Evolutionary conservation across 2,797 vertebrate species (phyloP).

Genomic region (Staurois parvus): DNA sequence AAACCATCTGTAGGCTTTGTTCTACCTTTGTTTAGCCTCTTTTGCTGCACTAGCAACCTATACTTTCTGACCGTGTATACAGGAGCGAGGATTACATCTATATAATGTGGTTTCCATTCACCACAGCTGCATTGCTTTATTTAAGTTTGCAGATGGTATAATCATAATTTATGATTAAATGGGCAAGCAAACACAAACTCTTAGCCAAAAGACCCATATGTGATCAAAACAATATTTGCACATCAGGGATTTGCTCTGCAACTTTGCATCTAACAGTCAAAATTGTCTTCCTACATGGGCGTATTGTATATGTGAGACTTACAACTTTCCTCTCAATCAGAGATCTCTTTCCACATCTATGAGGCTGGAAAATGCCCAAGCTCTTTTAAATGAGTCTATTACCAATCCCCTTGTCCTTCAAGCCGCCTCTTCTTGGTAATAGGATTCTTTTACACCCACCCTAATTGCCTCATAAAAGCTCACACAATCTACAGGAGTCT

Average conservation of each 20-base stretch:
- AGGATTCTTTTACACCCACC: conserved; percentile 30
- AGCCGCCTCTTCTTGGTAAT: conserved; percentile 30
- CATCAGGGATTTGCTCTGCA: conserved; percentile 12
- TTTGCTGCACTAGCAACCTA: too few species aligned
- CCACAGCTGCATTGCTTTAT: neutral
- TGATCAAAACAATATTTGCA: conserved; percentile 3
- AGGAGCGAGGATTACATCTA: too few species aligned
- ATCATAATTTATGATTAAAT: neutral
- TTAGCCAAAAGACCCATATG: conserved; percentile 17
- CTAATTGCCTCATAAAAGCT: conserved; percentile 39
- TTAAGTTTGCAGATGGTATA: neutral
- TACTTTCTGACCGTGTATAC: neutral
- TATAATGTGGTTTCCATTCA: neutral
- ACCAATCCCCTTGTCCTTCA: conserved; percentile 48
- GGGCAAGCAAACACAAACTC: neutral
- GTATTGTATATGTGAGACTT: conserved; percentile 1
- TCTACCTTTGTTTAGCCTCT: too few species aligned
- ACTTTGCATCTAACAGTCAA: conserved; percentile 26
- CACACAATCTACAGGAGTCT: conserved; percentile 48
- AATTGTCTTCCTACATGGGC: conserved; percentile 30
- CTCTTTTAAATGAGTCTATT: conserved; percentile 44
- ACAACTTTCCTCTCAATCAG: neutral
- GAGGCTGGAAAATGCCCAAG: conserved; percentile 20
- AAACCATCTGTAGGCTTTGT: too few species aligned
- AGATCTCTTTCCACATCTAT: conserved; percentile 7